Base-by-base conservation (phyloP, 2,888 invertebrate species). In the Eupithecia dodoneata region DNA sequence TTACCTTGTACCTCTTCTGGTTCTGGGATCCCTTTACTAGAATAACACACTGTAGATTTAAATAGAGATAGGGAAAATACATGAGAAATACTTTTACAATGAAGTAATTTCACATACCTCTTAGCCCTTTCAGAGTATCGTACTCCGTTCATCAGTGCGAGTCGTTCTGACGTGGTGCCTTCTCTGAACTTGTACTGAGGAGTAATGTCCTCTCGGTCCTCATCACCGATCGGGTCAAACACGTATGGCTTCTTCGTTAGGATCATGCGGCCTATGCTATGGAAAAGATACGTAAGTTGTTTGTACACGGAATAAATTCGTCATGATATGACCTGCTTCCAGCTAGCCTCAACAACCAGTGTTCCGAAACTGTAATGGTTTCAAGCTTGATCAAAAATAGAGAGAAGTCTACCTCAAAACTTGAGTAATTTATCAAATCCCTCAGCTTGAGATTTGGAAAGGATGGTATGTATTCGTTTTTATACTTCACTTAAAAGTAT, bases 101-200 rank as follows among this genome's bases (percentile, higher is more conserved):
- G 10, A 30, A 12, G 30, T 10, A 10, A 4, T 30, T 63, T 63
- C 30, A 67, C 79, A 78, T 84, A 96, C 95, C 95, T 96, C 91
- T 97, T 97, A 2, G 97, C 97, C 73, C 96, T 94, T 84, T 96
- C 96, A 0, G 96, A 96, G 83, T 96, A 96, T 15, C 97, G 92
- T 0, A 97, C 97, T 0, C 98, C 98, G 87, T 97, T 97, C 91
- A 96, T 96, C 47, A 98, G 94, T 2, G 97, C 96, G 79, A 97
- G 90, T 10, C 98, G 93, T 89, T 98, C 98, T 0, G 96, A 97
- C 15, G 96, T 95, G 0, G 97, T 96, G 15, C 97, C 97, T 92
- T 98, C 98, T 74, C 93, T 93, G 72, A 96, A 95, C 90, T 98
- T 98, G 92, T 98, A 98, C 79, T 96, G 92, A 0, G 90, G 83